A percentile compares a stretch with the other conserved stretches of the same genome.
Conservation (phyloP, 2,113 vertebrate species). For the Mastomys natalensis region DNA sequence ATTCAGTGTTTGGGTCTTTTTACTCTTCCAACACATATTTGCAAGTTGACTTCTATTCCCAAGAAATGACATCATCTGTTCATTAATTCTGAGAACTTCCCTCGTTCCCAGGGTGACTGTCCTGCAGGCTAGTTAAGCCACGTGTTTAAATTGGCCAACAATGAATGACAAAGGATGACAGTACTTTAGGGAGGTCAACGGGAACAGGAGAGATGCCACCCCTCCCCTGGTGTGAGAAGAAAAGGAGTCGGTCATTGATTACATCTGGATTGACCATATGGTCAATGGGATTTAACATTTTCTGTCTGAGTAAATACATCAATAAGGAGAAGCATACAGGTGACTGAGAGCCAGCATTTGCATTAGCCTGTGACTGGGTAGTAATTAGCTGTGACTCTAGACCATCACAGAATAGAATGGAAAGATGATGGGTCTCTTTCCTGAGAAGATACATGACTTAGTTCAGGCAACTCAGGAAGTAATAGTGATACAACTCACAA, state of each 20-base stretch:
- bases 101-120: not conserved
- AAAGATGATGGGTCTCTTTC: not conserved
- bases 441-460: not conserved
- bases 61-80: not conserved
- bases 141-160: not conserved
- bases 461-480: constrained; percentile 11
- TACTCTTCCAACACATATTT: constrained; percentile 8
- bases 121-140: not conserved
- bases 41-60: not conserved
- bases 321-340: constrained; percentile 21
- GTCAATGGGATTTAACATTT: constrained; percentile 44
- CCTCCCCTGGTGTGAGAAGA: not conserved
- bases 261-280: not conserved
- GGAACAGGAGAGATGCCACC: not conserved
- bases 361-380: not conserved
- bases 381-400: constrained; percentile 13
- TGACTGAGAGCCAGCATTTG: constrained; percentile 33
- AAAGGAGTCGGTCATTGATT: constrained; percentile 25
- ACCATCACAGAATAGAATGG: not conserved
- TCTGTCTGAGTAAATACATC: constrained; percentile 56
- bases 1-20: not conserved
- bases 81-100: constrained; percentile 10
- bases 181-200: constrained; percentile 17
- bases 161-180: not conserved
- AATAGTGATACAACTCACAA: not conserved